Percentiles rank a stretch among this genome's conserved stretches.
Evolutionary conservation across 2,113 vertebrate species (phyloP).

Genomic region (Falco punctatus): DNA sequence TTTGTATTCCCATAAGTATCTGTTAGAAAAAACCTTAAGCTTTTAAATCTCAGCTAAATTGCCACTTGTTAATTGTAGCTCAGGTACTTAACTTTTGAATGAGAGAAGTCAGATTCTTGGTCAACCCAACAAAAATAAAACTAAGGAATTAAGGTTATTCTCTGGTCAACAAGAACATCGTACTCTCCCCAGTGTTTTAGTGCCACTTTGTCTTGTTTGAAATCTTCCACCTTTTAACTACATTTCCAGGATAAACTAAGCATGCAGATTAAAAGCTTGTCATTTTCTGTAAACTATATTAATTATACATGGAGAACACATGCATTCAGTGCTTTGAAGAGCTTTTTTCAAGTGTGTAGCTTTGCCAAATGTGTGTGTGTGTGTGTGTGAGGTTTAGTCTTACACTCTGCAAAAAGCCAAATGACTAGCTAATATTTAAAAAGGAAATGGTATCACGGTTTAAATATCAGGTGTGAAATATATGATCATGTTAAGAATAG

Average conservation of each 20-base stretch:
- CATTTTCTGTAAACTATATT: not conserved
- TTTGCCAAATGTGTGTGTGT: not conserved
- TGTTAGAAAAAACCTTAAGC: not conserved
- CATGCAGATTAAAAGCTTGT: not conserved
- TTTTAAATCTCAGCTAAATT: not conserved
- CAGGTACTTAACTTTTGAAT: not conserved
- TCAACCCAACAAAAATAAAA: not conserved
- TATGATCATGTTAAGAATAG: not conserved
- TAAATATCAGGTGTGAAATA: not conserved
- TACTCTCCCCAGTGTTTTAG: not conserved
- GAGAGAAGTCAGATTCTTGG: not conserved
- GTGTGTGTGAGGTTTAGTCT: not conserved
- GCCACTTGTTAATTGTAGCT: not conserved
- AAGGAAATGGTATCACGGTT: not conserved
- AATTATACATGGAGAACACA: not conserved
- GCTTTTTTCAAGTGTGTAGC: not conserved
- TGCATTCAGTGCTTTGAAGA: not conserved
- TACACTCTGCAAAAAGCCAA: not conserved
- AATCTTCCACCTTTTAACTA: not conserved
- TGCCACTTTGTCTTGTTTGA: not conserved
- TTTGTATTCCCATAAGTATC: not conserved
- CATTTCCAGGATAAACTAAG: not conserved
- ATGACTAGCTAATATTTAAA: not conserved
- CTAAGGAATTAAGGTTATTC: not conserved
- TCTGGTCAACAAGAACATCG: not conserved